Percentiles rank a stretch among this genome's conserved stretches.
phyloP scores from a whole-genome alignment of 2,797 vertebrate species.

The Novumbra hubbsi region DNA sequence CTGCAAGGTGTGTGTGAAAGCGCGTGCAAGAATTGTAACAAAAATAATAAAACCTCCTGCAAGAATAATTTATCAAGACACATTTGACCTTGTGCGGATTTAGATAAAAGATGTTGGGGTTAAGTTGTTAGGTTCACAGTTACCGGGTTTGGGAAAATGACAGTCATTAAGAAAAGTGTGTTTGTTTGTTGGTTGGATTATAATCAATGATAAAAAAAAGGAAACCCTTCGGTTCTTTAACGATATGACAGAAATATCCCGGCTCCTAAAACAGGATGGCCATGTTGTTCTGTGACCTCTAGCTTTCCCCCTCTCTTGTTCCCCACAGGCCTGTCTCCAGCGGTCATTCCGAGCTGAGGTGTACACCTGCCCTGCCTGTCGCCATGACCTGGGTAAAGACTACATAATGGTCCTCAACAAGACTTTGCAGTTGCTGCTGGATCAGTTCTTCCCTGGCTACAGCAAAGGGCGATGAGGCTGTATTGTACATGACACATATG shows the following conservation, averaged over 20 bases:
- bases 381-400: slow-evolving; percentile 92
- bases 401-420: slow-evolving; percentile 93
- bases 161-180: too few species aligned
- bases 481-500: slow-evolving; percentile 3
- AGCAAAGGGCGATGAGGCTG: slow-evolving; percentile 96
- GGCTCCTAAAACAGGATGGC: too few species aligned
- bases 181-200: too few species aligned
- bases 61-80: too few species aligned
- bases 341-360: slow-evolving; percentile 95
- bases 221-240: background rate
- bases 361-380: slow-evolving; percentile 95
- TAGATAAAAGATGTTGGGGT: too few species aligned
- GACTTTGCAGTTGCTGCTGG: slow-evolving; percentile 90
- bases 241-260: background rate
- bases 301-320: background rate
- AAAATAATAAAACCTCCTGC: too few species aligned
- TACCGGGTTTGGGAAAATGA: too few species aligned
- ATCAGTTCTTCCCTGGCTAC: slow-evolving; percentile 99
- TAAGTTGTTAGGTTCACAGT: too few species aligned
- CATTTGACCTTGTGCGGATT: too few species aligned
- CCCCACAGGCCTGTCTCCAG: slow-evolving; percentile 89
- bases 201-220: too few species aligned
- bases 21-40: background rate
- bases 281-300: background rate
- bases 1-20: slow-evolving; percentile 80